Base-by-base conservation (phyloP, 2,797 vertebrate genomes). In the Pristis pectinata region DNA sequence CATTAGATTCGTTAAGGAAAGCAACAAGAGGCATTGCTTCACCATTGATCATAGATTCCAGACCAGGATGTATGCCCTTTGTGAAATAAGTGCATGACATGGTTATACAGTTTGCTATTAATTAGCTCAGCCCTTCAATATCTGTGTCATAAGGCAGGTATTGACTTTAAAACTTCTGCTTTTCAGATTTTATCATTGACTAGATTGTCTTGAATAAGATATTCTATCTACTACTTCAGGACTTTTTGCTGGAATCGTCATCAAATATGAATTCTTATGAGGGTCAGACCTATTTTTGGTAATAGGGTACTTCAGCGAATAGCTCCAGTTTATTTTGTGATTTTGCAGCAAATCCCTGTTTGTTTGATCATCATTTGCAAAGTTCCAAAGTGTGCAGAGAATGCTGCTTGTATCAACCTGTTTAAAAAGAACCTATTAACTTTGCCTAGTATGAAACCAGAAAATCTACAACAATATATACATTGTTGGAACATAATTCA, bases 401-500 rank as follows among this genome's bases (percentile, higher is more conserved):
- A 87, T 59, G 53, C 53, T 17, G 19, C 49, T 85, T 30, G 2
- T 87, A 34, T 87, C 53, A 87, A 34, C 27, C 53, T 87, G 83
- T 56, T 10, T n/a, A 59, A 87, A n/a, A 6, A 34, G 30, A 56
- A 17, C 53, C 30, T 56, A 85, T 85, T 85, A 30, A 85, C 24
- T 85, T 56, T 85, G 49, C 1, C 82, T 30, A 8, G 34, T 59
- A 15, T 87, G 34, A 30, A n/a, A 17, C 53, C 80, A 87, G 30
- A 87, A 87, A 87, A 59, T 34, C 11, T 3, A 8, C 83, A 59
- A 59, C 83, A 59, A 17, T 56, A 56, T 56, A 53, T 27, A 85
- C 82, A 53, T 53, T 27, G 49, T 85, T 85, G 83, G 83, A 85
- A 34, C 85, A 59, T 87, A 59, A 59, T 87, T 59, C 83, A 59